Percentiles rank a stretch among this genome's conserved stretches.
phyloP scores from a whole-genome alignment of 2,888 invertebrate genomes.

The Rhingia campestris region DNA sequence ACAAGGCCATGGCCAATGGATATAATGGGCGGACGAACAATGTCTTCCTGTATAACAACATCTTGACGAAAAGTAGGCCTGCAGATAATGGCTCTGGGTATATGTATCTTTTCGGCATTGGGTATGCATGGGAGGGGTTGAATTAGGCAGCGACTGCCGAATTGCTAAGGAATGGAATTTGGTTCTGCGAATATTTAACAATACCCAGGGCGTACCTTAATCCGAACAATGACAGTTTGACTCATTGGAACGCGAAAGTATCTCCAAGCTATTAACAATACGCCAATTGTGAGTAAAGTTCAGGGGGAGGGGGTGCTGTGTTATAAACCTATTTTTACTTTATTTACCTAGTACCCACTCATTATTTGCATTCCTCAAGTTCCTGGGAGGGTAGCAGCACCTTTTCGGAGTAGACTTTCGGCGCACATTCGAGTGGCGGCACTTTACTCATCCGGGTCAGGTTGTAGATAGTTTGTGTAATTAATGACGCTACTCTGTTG shows the following conservation, averaged over 20 bases:
- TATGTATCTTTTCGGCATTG: background rate
- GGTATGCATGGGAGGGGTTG: constrained; percentile 1
- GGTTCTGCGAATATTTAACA: constrained; percentile 12
- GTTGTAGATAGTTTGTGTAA: constrained; percentile 2
- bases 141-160: constrained; percentile 6
- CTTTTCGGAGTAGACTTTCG: constrained; percentile 15
- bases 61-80: constrained; percentile 14
- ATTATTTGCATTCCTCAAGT: constrained; percentile 63
- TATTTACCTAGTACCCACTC: constrained; percentile 41
- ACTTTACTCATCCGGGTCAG: constrained; percentile 40
- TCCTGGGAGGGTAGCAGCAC: constrained; percentile 34
- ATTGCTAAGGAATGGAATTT: constrained; percentile 46
- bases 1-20: background rate
- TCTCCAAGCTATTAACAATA: constrained; percentile 42
- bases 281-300: constrained; percentile 29
- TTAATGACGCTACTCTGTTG: constrained; percentile 36
- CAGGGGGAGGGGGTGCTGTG: background rate
- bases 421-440: constrained; percentile 14
- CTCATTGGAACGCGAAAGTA: constrained; percentile 64
- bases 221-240: constrained; percentile 54
- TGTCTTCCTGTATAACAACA: background rate
- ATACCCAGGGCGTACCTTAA: constrained; percentile 22
- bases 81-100: constrained; percentile 39
- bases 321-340: constrained; percentile 63
- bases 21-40: background rate